Evolutionary conservation across 1,140 invertebrate genomes (phyloP).

Genomic region (Bombus balteatus): DNA sequence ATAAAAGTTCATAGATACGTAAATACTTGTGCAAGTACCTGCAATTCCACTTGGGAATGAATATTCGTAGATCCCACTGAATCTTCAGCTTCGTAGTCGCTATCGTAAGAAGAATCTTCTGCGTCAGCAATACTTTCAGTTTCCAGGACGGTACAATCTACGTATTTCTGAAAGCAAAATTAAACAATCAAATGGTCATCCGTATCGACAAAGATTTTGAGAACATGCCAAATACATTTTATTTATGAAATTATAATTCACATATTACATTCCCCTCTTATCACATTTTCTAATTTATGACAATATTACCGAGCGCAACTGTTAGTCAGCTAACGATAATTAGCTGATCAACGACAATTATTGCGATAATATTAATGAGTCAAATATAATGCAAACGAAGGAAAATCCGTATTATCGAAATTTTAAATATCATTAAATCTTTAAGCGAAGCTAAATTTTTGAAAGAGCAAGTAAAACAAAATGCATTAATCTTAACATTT

Average conservation of each 20-base stretch:
- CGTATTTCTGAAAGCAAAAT: conserved; percentile 82
- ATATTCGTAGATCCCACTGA: conserved; percentile 71
- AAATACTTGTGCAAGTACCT: conserved; percentile 38
- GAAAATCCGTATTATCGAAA: too few relatives aligned
- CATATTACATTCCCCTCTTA: too few relatives aligned
- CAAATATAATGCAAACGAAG: too few relatives aligned
- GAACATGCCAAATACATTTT: not conserved
- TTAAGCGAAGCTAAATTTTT: too few relatives aligned
- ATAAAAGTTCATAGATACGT: not conserved
- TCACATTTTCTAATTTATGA: too few relatives aligned
- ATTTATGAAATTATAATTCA: not conserved
- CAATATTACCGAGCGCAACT: too few relatives aligned
- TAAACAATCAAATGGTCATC: conserved; percentile 1
- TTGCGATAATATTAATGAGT: too few relatives aligned
- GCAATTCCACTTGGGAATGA: conserved; percentile 73
- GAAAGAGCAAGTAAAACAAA: too few relatives aligned
- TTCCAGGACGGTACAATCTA: conserved; percentile 82
- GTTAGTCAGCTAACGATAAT: too few relatives aligned
- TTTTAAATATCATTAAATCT: too few relatives aligned
- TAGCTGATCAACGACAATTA: too few relatives aligned
- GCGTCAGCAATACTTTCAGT: conserved; percentile 82
- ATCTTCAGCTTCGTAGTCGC: conserved; percentile 90
- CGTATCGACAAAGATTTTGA: not conserved
- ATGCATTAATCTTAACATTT: too few relatives aligned
- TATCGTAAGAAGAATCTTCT: conserved; percentile 94